Evolutionary conservation across 2,888 invertebrate species (phyloP), one percentile per base, ranked within the genome.

Genomic region (Tridacna crocea): DNA sequence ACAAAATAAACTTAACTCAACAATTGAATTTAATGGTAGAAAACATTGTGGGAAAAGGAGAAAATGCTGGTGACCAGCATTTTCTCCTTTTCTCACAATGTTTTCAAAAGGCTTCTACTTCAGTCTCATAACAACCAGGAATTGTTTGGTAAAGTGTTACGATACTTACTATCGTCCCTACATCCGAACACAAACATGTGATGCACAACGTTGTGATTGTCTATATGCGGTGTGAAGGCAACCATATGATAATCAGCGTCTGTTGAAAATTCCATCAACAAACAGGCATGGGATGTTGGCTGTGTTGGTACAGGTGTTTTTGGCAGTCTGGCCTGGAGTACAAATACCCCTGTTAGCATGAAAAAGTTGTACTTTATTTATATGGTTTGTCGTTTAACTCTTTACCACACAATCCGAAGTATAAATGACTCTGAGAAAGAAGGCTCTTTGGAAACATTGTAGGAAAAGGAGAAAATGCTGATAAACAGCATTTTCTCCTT

Each of bases 191-290:
- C 55, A 15, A 84, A 13, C 0, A 78, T 77, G 47, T 84, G 83
- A 77, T 87, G 87, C 77, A 87, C 77, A 15, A 87, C 80, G 26
- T 84, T 73, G 22, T 61, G 55, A 27, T 85, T 87, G 72, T 80
- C 82, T 36, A 87, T 82, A 48, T 63, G 47, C 1, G 83, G 82
- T 24, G 27, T 74, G 17, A 70, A 80, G 36, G 80, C 87, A 15
- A 87, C 80, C 27, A 87, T 58, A 27, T 87, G 87, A 51, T 84
- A 85, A 27, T 83, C 85, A 6, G 63, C 72, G 65, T 82, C 83
- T 11, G 17, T 3, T 13, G 82, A 79, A 19, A 87, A 66, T 46
- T 85, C 83, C 63, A 87, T 73, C 15, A 61, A 55, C 77, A 83
- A 83, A 63, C 87, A 87, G 26, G 70, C 79, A 61, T 87, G 85